Evolutionary conservation across 2,888 invertebrate genomes (phyloP).

Genomic region (Hirtodrosophila confusa): DNA sequence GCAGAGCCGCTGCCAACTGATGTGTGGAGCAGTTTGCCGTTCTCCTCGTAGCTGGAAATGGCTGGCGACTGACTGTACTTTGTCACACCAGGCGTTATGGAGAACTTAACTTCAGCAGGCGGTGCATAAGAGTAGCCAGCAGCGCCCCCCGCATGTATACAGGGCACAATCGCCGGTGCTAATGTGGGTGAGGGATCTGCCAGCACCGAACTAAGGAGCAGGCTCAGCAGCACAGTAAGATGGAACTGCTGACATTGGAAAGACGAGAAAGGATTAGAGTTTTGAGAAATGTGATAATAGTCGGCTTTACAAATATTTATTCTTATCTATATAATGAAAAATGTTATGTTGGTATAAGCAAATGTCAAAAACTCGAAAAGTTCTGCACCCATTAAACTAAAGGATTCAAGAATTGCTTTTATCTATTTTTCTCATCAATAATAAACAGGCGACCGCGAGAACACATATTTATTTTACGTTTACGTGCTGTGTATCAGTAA

Average conservation of each 20-base stretch:
- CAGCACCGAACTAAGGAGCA: conserved; percentile 67
- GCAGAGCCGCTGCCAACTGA: conserved; percentile 77
- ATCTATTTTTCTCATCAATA: no score
- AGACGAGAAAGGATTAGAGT: neutral
- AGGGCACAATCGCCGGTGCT: conserved; percentile 76
- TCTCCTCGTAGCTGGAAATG: conserved; percentile 77
- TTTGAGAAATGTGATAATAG: neutral
- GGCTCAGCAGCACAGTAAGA: conserved; percentile 76
- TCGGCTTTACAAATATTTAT: no score
- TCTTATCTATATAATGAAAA: no score
- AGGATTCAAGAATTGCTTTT: no score
- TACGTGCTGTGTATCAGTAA: no score
- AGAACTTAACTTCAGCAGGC: conserved; percentile 85
- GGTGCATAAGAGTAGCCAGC: conserved; percentile 86
- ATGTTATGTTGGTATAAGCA: no score
- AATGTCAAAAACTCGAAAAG: no score
- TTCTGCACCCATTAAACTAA: no score
- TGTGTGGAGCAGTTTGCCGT: conserved; percentile 83
- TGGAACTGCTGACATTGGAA: conserved; percentile 41
- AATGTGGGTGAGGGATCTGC: conserved; percentile 69
- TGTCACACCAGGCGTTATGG: conserved; percentile 81
- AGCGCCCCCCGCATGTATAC: conserved; percentile 69
- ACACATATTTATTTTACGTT: no score
- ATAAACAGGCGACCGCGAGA: no score
- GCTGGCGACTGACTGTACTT: conserved; percentile 78